phyloP scores from a whole-genome alignment of 1,140 invertebrate genomes.

The Caligus rogercresseyi region DNA sequence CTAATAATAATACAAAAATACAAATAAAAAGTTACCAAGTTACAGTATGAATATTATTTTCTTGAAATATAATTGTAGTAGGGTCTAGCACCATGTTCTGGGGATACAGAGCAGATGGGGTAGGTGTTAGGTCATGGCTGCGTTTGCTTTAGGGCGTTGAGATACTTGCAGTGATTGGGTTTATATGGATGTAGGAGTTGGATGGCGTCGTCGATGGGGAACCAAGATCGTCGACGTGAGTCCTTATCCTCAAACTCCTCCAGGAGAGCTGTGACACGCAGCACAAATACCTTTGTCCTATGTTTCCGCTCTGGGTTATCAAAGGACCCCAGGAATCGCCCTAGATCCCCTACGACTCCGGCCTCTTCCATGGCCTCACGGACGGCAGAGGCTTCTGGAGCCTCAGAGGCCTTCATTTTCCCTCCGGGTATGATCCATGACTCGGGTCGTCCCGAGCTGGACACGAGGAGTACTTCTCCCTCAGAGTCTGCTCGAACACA shows the following conservation, averaged over 20 bases:
- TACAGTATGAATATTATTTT: background rate
- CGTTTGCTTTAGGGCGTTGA: conserved; percentile 4
- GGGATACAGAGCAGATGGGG: too few species aligned
- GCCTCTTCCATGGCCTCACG: conserved; percentile 8
- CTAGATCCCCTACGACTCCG: conserved; percentile 5
- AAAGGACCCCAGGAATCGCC: conserved; percentile 4
- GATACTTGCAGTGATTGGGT: conserved; percentile 12
- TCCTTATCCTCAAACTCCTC: conserved; percentile 12
- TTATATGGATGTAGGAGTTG: conserved; percentile 2
- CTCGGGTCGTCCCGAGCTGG: background rate
- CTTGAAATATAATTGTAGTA: too few species aligned
- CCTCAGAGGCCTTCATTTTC: conserved; percentile 10
- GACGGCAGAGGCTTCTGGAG: background rate
- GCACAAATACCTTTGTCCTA: conserved; percentile 4
- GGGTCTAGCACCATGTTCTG: too few species aligned
- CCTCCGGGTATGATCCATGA: conserved; percentile 14
- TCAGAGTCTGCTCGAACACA: background rate
- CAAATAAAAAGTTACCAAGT: too few species aligned
- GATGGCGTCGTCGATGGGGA: conserved; percentile 7
- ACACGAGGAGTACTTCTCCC: conserved; percentile 3
- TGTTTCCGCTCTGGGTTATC: conserved; percentile 4
- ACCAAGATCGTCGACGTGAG: background rate
- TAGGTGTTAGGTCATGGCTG: background rate
- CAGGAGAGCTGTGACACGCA: background rate
- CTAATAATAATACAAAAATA: too few species aligned